Conservation (phyloP, 2,888 invertebrate species). For the Sarcophaga carnaria region DNA sequence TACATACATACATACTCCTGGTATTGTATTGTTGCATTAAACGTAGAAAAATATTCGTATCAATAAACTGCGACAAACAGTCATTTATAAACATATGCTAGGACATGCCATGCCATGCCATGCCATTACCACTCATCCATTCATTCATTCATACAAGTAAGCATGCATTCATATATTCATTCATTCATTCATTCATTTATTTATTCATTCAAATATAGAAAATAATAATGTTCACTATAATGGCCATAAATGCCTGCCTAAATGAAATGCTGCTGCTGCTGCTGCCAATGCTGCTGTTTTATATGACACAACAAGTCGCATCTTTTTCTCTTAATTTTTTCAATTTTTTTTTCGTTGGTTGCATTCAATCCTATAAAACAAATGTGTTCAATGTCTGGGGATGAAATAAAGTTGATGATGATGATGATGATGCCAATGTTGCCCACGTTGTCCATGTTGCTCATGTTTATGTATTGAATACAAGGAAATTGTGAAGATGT, state of each 20-base stretch:
- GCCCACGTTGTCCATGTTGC: neutral
- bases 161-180: slow-evolving; percentile 2
- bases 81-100: slow-evolving; percentile 16
- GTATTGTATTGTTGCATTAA: slow-evolving; percentile 34
- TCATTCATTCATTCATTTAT: slow-evolving; percentile 26
- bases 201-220: slow-evolving; percentile 22
- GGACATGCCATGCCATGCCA: neutral
- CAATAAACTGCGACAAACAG: slow-evolving; percentile 47
- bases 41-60: slow-evolving; percentile 35
- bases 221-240: slow-evolving; percentile 13
- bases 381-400: slow-evolving; percentile 13
- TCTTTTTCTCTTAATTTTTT: neutral
- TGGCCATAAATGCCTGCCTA: slow-evolving; percentile 12
- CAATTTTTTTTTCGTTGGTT: too few species aligned
- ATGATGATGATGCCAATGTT: neutral
- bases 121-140: neutral
- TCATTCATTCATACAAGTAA: neutral
- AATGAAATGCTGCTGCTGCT: neutral
- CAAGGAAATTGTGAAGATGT: slow-evolving; percentile 69
- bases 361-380: too few species aligned
- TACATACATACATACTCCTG: neutral
- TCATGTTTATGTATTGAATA: slow-evolving; percentile 58
- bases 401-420: slow-evolving; percentile 8
- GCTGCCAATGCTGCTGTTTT: slow-evolving; percentile 39
- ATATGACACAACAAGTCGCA: slow-evolving; percentile 54